A percentile compares a stretch with the other conserved stretches of the same genome.
Conservation (phyloP, 2,113 vertebrate species). For the Turnix velox region DNA sequence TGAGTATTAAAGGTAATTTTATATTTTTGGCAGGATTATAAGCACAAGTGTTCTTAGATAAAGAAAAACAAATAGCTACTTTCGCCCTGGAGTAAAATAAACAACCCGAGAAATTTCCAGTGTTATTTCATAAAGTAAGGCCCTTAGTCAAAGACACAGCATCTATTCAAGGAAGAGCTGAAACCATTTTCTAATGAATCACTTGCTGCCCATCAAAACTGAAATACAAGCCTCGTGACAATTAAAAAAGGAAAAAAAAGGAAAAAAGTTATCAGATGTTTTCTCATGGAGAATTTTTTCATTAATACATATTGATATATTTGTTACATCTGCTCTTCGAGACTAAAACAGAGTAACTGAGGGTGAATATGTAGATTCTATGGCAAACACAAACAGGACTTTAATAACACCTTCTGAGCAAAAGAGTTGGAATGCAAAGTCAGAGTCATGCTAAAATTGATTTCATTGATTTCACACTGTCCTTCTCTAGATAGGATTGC, state of each 20-base stretch:
- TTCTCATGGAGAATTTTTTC: background rate
- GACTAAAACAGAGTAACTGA: background rate
- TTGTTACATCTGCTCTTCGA: background rate
- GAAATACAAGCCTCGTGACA: background rate
- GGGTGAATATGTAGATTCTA: background rate
- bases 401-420: background rate
- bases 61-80: background rate
- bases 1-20: background rate
- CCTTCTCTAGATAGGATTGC: background rate
- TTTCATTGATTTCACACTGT: background rate
- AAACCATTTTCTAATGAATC: constrained; percentile 17
- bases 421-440: background rate
- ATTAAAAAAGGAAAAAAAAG: background rate
- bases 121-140: background rate
- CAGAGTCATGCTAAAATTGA: background rate
- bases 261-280: background rate
- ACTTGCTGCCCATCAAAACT: background rate
- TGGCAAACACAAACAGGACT: background rate
- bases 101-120: background rate
- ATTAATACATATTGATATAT: background rate
- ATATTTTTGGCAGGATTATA: background rate
- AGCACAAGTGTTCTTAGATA: background rate
- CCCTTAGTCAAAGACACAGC: background rate
- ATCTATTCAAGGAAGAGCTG: background rate
- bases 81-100: background rate